Evolutionary conservation across 2,888 invertebrate genomes (phyloP), one percentile per base, ranked within the genome.

Genomic region (Rhyacophila evoluta): DNA sequence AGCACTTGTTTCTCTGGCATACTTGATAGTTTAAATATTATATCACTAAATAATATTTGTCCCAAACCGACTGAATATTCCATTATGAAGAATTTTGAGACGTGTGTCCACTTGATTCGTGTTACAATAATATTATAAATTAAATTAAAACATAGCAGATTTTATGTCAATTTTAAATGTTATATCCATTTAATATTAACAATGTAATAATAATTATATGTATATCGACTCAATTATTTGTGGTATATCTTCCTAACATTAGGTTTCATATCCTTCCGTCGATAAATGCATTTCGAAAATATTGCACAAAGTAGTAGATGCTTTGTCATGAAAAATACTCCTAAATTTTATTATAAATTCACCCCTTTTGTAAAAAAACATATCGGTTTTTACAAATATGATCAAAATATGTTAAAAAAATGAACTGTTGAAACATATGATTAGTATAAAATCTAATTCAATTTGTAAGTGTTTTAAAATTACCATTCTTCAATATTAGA

Each of bases 1-100:
- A 67, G 77, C 77, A 77, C 77, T 77, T 25, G 77, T 77, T 77
- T 77, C 77, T 77, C 77, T 28, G 77, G 77, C 77, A 77, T 72
- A 69, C 28, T 69, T 28, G 28, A 76, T 41, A 76, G 19, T 36
- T 25, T 29, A 33, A 67, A 36, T 28, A 19, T 39, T 70, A 68
- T 38, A 28, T 38, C 39, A 11, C 70, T 69, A 36, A 74, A 39
- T 70, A 69, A 70, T 75, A 39, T 75, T 71, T 76, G 69, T 72
- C 76, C 39, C 15, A 39, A 67, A 55, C 70, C 69, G 75, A 75
- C 75, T 75, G 75, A 75, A 74, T 68, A 38, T 38, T 67, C 55
- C 19, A 55, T 55, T 33, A 55, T 55, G 25, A 55, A 25, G 55
- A 55, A 55, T 55, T 55, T 55, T 25, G 55, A 55, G 25, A 75